phyloP scores from a whole-genome alignment of 1,140 invertebrate genomes.

The Lucilia sericata region DNA sequence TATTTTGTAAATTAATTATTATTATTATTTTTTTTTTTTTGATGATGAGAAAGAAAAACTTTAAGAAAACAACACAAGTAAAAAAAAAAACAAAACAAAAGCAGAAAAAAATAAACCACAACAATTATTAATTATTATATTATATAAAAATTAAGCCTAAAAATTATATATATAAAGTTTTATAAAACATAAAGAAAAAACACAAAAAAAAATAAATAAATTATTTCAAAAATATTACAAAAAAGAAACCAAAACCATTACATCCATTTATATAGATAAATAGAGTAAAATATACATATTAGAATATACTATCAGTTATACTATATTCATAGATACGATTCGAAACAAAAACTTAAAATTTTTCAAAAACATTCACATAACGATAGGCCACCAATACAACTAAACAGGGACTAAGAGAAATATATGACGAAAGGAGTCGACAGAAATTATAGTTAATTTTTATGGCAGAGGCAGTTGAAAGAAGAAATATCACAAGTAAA shows the following conservation, averaged over 20 bases:
- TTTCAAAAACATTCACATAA: no score
- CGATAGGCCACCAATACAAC: no score
- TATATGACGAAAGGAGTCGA: no score
- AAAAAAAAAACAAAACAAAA: background rate
- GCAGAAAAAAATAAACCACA: constrained; percentile 15
- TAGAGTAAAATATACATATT: no score
- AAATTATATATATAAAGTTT: constrained; percentile 24
- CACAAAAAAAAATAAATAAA: constrained; percentile 40
- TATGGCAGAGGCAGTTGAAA: no score
- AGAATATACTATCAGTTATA: no score
- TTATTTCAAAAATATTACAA: constrained; percentile 33
- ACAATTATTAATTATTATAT: constrained; percentile 37
- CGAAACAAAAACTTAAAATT: no score
- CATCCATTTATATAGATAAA: constrained; percentile 4
- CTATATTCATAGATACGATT: background rate
- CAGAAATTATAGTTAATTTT: no score
- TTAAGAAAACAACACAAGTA: background rate
- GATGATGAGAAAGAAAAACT: background rate
- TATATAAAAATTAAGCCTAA: constrained; percentile 1
- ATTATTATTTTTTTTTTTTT: background rate
- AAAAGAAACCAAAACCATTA: background rate
- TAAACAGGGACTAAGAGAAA: no score
- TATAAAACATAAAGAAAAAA: constrained; percentile 9
- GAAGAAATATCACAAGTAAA: no score
- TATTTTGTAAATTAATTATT: constrained; percentile 30